Base-by-base conservation (phyloP, 2,113 vertebrate genomes). In the Phrynosoma platyrhinos region DNA sequence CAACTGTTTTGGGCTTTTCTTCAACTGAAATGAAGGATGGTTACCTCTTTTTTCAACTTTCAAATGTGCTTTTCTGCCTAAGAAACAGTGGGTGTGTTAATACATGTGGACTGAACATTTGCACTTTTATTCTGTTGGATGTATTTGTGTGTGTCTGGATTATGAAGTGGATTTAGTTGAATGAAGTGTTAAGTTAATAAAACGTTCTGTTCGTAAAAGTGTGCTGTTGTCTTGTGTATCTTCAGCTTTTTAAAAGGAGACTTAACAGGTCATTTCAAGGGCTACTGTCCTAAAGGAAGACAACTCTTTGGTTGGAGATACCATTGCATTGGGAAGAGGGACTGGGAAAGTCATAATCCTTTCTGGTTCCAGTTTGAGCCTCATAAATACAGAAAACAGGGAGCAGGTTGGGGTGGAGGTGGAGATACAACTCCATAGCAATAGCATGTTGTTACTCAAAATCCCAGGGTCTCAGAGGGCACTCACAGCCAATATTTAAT, bases 181-280 rank as follows among this genome's bases (percentile, higher is more conserved):
- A 93, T 93, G 90, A 95, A 95, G 94, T 96, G 91, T 96, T 1
- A 82, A 90, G 92, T 83, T 93, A 97, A 97, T 97, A 97, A 97
- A 97, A 88, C 87, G 84, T 84, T 94, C 89, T 94, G 94, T 94
- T 94, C 1, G 10, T 95, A 89, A 84, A 87, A 79, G 89, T 27
- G 88, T 55, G 7, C 52, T n/a, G 80, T 77, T 75, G 55, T 58
- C 69, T 88, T 87, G 91, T 82, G 71, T 66, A 62, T 52, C 20
- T 76, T 66, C 18, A 20, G 14, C 2, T 12, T 85, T 68, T 68
- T 25, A 13, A 62, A 62, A 20, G 58, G 58, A 20, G 12, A 20
- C 58, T 2, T 2, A 30, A 64, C 36, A 4, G 27, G 52, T 10
- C 25, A 10, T 83, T 69, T 40, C 13, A 23, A 6, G 23, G 55